phyloP scores from a whole-genome alignment of 2,888 invertebrate genomes.

The Ophion ellenae region DNA sequence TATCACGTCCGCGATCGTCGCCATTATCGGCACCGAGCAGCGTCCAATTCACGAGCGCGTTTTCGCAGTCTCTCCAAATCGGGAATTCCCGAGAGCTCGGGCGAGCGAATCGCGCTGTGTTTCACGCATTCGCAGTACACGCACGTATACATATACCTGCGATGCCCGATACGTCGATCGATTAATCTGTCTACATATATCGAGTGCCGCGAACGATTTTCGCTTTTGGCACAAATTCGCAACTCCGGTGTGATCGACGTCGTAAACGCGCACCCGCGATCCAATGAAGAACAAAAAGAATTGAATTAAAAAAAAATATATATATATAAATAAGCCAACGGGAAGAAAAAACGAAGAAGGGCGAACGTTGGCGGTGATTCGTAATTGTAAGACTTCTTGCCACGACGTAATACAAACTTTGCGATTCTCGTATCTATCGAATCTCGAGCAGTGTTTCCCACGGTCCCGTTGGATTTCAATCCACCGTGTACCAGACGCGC shows the following conservation, averaged over 20 bases:
- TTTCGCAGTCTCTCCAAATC: constrained; percentile 59
- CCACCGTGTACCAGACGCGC: neutral
- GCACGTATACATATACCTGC: constrained; percentile 45
- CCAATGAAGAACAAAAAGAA: constrained; percentile 42
- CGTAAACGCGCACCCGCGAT: constrained; percentile 4
- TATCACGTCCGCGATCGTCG: constrained; percentile 46
- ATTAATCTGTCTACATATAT: constrained; percentile 12
- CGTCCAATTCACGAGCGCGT: constrained; percentile 46
- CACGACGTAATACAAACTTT: constrained; percentile 9
- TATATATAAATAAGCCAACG: too few relatives aligned
- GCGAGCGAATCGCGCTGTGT: constrained; percentile 24
- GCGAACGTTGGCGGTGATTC: constrained; percentile 8
- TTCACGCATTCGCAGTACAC: constrained; percentile 53
- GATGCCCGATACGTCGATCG: constrained; percentile 1
- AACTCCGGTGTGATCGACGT: constrained; percentile 33
- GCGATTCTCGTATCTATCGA: constrained; percentile 26
- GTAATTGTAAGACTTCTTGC: constrained; percentile 25
- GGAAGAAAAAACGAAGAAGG: too few relatives aligned
- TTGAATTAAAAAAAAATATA: too few relatives aligned
- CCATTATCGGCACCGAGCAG: constrained; percentile 56
- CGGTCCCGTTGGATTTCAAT: constrained; percentile 54
- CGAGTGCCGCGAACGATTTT: constrained; percentile 36
- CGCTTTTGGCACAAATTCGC: constrained; percentile 46
- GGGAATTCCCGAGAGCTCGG: constrained; percentile 40
- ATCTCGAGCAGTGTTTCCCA: constrained; percentile 66